Evolutionary conservation across 2,113 vertebrate genomes (phyloP), one percentile per base, ranked within the genome.

Genomic region (Jacana jacana): DNA sequence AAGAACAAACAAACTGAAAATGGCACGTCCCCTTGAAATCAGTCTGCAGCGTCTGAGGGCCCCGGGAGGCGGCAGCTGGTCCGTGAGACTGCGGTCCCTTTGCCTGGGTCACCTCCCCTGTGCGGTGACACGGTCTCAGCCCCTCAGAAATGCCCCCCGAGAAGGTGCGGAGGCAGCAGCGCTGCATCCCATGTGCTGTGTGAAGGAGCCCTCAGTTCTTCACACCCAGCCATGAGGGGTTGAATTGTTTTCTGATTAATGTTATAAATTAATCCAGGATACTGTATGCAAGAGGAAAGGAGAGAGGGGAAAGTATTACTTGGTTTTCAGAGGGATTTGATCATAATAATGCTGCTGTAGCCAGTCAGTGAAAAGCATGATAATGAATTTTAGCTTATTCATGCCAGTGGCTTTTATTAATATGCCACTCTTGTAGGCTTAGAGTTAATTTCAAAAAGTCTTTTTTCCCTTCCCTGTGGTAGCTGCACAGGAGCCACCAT

Each of bases 321-420:
- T 64, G 57, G 61, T 94, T 89, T 96, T 95, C 89, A 91, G 81
- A 89, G 72, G 70, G 91, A 90, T 96, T 94, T 93, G 65, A 54
- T 88, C 76, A 82, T 83, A 82, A 82, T 91, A 93, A 94, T 80
- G 81, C 77, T 83, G 79, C 83, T 68, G 68, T 68, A 93, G 78
- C 57, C 54, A 44, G 60, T 42, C 86, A 89, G 25, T 65, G 89
- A 75, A 89, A 87, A 83, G 92, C 39, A 82, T 35, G 49, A 84
- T 81, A 85, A 94, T 94, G 81, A 95, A 94, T 85, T 85, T 88
- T 42, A 60, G 51, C 84, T 70, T 75, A 54, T 73, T 83, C 63
- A 19, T 91, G 66, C 65, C 84, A 55, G 70, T 89, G 81, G 77
- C 81, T 89, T 70, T 92, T 94, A 93, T 80, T 87, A 84, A 93